These are phyloP conservation scores for Bubalus kerabau DNA, from an alignment of 2,113 vertebrate species.

Conservation along the genomic window DNA sequence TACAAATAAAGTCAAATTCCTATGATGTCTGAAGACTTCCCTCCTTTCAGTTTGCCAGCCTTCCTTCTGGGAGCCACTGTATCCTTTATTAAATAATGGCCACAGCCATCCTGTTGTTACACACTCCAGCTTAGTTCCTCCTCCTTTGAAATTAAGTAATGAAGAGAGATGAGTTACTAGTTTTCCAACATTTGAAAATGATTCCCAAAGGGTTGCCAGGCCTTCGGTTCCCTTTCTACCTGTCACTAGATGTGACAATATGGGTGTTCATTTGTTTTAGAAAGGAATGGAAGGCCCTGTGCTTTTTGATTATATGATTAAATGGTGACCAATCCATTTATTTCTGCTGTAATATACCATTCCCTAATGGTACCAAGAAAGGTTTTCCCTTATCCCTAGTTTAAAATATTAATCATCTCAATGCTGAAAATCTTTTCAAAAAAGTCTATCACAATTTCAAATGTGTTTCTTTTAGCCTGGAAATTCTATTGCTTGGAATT, in stretches of 20 bases:
- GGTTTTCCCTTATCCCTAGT: not conserved
- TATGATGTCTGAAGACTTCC: slow-evolving; percentile 9
- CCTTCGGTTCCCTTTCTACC: slow-evolving; percentile 1
- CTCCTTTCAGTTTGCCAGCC: not conserved
- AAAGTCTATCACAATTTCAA: not conserved
- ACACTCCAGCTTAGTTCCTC: not conserved
- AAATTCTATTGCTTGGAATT: not conserved
- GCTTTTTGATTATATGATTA: not conserved
- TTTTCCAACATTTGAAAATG: slow-evolving; percentile 1
- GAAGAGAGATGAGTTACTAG: slow-evolving; percentile 26
- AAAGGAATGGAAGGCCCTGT: not conserved
- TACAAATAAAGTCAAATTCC: slow-evolving; percentile 19
- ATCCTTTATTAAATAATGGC: not conserved
- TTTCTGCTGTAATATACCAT: not conserved
- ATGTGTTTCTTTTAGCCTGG: not conserved
- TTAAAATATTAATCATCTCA: not conserved
- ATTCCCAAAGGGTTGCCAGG: not conserved
- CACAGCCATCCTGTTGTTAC: not conserved
- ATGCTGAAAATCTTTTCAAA: not conserved
- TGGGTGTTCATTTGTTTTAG: not conserved
- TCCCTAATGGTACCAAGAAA: not conserved
- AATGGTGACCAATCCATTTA: not conserved
- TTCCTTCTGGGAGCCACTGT: not conserved
- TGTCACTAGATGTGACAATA: not conserved
- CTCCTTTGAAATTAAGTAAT: slow-evolving; percentile 2